A percentile compares a stretch with the other conserved stretches of the same genome.
Conservation (phyloP, 2,797 vertebrate genomes). For the Phataginus tetradactyla region DNA sequence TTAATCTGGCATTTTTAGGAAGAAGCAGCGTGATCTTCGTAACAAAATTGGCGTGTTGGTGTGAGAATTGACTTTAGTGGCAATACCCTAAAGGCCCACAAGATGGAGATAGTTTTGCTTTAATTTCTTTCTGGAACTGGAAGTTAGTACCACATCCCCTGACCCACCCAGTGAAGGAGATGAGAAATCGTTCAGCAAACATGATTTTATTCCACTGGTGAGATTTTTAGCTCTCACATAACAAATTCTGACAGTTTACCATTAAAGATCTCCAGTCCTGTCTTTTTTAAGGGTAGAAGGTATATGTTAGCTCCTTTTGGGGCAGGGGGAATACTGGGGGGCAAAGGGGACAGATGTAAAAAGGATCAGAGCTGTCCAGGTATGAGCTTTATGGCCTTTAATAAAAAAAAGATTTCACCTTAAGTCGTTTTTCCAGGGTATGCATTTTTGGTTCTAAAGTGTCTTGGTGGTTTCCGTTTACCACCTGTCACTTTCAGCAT, state of each 20-base stretch:
- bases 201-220: not conserved
- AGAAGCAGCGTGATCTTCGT: not conserved
- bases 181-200: not conserved
- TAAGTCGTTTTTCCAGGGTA: not conserved
- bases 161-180: not conserved
- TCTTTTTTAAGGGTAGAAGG: constrained; percentile 38
- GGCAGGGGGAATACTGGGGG: too few species aligned
- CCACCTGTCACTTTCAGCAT: not conserved
- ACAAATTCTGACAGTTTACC: constrained; percentile 75
- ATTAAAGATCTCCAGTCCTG: constrained; percentile 49
- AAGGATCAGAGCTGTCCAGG: not conserved
- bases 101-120: constrained; percentile 42
- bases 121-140: constrained; percentile 37
- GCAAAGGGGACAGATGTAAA: not conserved
- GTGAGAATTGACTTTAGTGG: constrained; percentile 3
- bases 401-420: not conserved
- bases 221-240: constrained; percentile 43
- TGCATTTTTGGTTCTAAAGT: constrained; percentile 6
- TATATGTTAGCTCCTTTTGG: not conserved
- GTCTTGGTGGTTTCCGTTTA: constrained; percentile 39
- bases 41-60: not conserved
- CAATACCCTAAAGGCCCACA: not conserved
- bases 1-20: constrained; percentile 45
- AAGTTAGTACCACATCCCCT: not conserved
- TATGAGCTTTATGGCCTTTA: constrained; percentile 34